phyloP scores from a whole-genome alignment of 2,113 vertebrate species.

The Scytalopus superciliaris region DNA sequence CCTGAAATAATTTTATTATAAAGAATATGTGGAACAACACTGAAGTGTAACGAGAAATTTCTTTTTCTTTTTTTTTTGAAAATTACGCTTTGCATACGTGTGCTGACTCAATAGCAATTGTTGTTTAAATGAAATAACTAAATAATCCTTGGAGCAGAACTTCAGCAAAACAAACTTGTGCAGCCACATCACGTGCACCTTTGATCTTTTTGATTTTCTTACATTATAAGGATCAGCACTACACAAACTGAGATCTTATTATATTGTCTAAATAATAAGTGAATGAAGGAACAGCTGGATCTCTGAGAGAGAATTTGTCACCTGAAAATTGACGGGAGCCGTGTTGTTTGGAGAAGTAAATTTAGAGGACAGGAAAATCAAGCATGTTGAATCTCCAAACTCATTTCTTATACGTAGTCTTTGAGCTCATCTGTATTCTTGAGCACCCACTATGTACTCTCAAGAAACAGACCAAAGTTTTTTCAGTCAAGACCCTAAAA shows the following conservation, averaged over 20 bases:
- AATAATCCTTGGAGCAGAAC: not conserved
- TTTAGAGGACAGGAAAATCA: constrained; percentile 1
- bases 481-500: not conserved
- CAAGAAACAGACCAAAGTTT: not conserved
- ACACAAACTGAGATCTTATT: not conserved
- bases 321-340: not conserved
- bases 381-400: not conserved
- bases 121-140: not conserved
- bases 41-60: not conserved
- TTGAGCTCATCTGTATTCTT: constrained; percentile 17
- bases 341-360: not conserved
- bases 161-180: not conserved
- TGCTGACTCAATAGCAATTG: not conserved
- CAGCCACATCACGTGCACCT: not conserved
- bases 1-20: not conserved
- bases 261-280: not conserved
- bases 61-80: not conserved
- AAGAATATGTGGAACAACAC: not conserved
- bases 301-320: constrained; percentile 3
- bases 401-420: not conserved
- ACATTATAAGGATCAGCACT: not conserved
- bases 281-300: not conserved
- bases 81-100: not conserved
- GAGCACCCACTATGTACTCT: not conserved
- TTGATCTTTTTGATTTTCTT: not conserved